Evolutionary conservation across 2,888 invertebrate species (phyloP), one percentile per base, ranked within the genome.

Genomic region (Griposia aprilina): DNA sequence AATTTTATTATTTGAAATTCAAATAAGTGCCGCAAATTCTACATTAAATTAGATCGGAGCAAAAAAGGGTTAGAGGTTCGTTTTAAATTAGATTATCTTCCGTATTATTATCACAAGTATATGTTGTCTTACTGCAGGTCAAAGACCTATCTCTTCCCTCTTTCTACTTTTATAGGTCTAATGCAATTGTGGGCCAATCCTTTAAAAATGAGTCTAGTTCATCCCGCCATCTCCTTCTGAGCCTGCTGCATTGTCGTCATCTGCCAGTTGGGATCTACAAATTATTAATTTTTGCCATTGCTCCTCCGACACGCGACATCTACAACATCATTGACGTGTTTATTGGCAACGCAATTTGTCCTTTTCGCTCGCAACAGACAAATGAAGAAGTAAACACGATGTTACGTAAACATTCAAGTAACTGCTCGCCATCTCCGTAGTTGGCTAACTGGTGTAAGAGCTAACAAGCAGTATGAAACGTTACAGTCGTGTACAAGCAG

Each of bases 401-500:
- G 50, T 20, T 15, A 50, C 50, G 30, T 45, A 41, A 52, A 65
- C 41, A 30, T 67, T 67, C 5, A 23, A 67, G 2, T 23, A 8
- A 15, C 5, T 30, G 20, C 30, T 11, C 7, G n/a, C 26, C n/a
- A 70, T 50, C 41, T 55, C 3, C 48, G 11, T 26, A 65, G 55
- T 79, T 17, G 13, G 41, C 13, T 17, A 36, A 30, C 52, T 80
- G 74, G 81, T 72, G 68, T 68, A 82, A 85, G 57, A 50, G n/a
- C 23, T 3, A 59, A 23, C 67, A 63, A 57, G 41, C 8, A 26
- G 62, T 59, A 15, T 23, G 52, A 15, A 59, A 57, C 60, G 36
- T 68, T 65, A 85, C 59, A 60, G 13, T 45, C 13, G 13, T 26
- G 36, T 55, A 52, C 45, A 57, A 41, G 74, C 85, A 85, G 82